These are phyloP conservation scores for Leptopterna dolabrata DNA, from an alignment of 2,888 invertebrate species.

Conservation along the genomic window DNA sequence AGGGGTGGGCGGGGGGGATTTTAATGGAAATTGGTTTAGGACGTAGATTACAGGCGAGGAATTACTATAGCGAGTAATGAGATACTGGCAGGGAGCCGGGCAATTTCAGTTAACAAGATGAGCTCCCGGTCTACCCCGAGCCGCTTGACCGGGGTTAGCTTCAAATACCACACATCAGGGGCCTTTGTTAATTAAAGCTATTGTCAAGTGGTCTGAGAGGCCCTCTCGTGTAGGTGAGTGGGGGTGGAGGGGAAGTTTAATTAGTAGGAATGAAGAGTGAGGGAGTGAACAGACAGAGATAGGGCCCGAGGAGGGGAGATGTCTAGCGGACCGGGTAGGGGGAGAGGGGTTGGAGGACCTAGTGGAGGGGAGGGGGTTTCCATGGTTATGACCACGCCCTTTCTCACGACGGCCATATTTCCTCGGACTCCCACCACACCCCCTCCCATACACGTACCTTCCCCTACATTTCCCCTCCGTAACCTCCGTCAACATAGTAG, in stretches of 20 bases:
- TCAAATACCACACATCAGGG: constrained; percentile 52
- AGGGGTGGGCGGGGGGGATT: neutral
- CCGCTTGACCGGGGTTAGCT: constrained; percentile 28
- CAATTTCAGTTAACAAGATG: constrained; percentile 46
- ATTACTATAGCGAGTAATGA: constrained; percentile 19
- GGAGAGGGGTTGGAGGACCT: neutral
- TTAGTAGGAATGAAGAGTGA: constrained; percentile 29
- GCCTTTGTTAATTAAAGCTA: constrained; percentile 53
- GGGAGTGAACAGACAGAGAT: neutral
- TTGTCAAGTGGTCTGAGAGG: constrained; percentile 48
- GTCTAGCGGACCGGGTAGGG: neutral
- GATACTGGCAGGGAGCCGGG: constrained; percentile 20
- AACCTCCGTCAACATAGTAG: constrained; percentile 1
- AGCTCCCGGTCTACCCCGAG: constrained; percentile 4
- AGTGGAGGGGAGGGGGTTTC: constrained; percentile 20
- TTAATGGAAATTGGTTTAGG: constrained; percentile 42
- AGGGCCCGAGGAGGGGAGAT: no score
- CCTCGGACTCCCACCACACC: neutral
- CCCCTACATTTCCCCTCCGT: neutral
- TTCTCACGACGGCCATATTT: constrained; percentile 32
- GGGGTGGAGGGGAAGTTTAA: constrained; percentile 38
- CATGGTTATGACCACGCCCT: constrained; percentile 50
- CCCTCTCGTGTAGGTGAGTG: neutral
- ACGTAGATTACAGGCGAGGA: constrained; percentile 15
- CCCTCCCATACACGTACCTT: neutral